Evolutionary conservation across 2,113 vertebrate species (phyloP), one percentile per base, ranked within the genome.

Genomic region (Calyptommatus sinebrachiatus): DNA sequence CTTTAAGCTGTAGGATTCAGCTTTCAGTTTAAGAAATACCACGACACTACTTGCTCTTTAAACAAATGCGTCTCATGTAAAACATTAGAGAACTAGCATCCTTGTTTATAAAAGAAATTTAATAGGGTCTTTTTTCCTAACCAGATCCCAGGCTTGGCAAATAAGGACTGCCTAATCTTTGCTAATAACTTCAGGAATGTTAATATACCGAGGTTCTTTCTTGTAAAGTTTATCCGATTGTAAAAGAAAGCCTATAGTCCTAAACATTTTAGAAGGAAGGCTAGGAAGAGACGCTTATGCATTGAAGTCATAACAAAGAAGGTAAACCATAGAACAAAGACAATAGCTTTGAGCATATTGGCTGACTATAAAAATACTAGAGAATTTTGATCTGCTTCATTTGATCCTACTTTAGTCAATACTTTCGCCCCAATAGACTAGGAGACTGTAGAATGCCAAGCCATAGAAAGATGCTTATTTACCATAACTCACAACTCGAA

Each of bases 101-200:
- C 7, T 74, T 74, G 31, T 74, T 74, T 61, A 74, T 68, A 74
- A 57, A 61, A 53, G 62, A 16, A 60, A 60, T 80, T 74, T 68
- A 74, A 74, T 66, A 29, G 12, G 31, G 4, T 4, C 21, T 57
- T 61, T 67, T 60, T 24, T 21, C n/a, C 14, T 46, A n/a, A 7
- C 10, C 63, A 57, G 71, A 28, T 7, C 57, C 24, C 72, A 74
- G 71, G 18, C 8, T 48, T 41, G 31, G 60, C 63, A 73, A 74
- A 60, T 74, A 31, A 73, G 57, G 62, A 29, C 9, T 18, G 24
- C 46, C 45, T 74, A 41, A 79, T 53, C 78, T 74, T 68, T 68
- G 26, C 9, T 74, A 74, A 80, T 80, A 53, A 80, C 20, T 11
- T 20, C n/a, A 74, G 48, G 71, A 80, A 80, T 80, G 63, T 68